Evolutionary conservation across 2,888 invertebrate species (phyloP).

Genomic region (Drosophila siamana): DNA sequence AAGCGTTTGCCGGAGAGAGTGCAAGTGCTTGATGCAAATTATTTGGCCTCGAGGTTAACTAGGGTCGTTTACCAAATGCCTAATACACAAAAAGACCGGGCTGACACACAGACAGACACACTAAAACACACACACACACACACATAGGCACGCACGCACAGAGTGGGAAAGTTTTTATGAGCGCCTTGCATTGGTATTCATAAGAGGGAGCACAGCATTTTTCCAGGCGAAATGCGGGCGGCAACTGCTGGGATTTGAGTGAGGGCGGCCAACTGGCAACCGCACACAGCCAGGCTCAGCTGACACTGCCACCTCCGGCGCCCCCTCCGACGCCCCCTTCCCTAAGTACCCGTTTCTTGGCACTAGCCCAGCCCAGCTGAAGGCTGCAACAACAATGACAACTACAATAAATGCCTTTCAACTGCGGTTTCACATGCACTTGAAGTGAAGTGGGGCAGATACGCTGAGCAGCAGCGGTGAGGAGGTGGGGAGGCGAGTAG

Average conservation of each 20-base stretch:
- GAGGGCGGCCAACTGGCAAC: conserved; percentile 28
- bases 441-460: conserved; percentile 64
- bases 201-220: conserved; percentile 69
- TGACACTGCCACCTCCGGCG: conserved; percentile 5
- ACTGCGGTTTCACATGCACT: conserved; percentile 83
- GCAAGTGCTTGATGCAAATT: conserved; percentile 81
- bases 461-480: background rate
- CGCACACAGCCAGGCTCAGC: conserved; percentile 32
- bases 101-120: conserved; percentile 28
- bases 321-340: too few species aligned
- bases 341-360: background rate
- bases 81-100: conserved; percentile 66
- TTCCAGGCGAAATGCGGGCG: conserved; percentile 39
- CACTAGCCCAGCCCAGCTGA: background rate
- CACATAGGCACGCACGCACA: conserved; percentile 17
- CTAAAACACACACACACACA: conserved; percentile 36
- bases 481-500: conserved; percentile 29
- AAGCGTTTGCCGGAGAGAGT: conserved; percentile 57
- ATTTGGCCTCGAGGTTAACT: conserved; percentile 81
- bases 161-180: conserved; percentile 63
- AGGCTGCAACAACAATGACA: conserved; percentile 73
- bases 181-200: conserved; percentile 72
- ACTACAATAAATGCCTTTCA: conserved; percentile 83
- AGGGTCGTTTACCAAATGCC: conserved; percentile 81
- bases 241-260: conserved; percentile 9